Conservation (phyloP, 1,140 invertebrate genomes). For the Harpegnathos saltator region DNA sequence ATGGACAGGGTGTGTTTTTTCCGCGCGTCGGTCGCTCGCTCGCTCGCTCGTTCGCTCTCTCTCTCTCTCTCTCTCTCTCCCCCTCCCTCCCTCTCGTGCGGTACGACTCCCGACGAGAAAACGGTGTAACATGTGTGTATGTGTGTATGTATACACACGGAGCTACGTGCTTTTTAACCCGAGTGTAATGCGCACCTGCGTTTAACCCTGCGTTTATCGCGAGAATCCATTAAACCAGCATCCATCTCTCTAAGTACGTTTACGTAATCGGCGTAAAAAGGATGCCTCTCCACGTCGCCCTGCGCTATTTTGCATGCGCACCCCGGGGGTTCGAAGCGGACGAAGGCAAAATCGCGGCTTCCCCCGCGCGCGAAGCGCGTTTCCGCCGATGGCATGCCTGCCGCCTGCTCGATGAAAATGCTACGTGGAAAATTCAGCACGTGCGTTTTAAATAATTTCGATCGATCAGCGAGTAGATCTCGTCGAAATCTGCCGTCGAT, state of each 20-base stretch:
- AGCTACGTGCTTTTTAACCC: constrained; percentile 31
- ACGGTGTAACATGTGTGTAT: not conserved
- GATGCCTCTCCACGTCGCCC: not conserved
- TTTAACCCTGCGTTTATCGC: constrained; percentile 12
- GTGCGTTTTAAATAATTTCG: too few species aligned
- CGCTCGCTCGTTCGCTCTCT: not conserved
- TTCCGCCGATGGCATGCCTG: too few species aligned
- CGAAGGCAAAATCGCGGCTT: too few species aligned
- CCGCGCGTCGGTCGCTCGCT: not conserved
- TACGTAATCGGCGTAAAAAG: not conserved
- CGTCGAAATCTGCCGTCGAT: too few species aligned
- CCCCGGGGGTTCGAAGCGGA: too few species aligned
- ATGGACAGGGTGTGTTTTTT: constrained; percentile 30
- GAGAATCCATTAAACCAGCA: constrained; percentile 15
- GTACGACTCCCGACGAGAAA: not conserved
- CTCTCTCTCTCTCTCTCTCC: too few species aligned
- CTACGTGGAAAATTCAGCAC: too few species aligned
- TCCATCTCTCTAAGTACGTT: not conserved
- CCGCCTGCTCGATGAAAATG: too few species aligned
- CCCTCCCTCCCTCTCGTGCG: not conserved
- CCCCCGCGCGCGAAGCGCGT: too few species aligned
- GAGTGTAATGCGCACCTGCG: constrained; percentile 16
- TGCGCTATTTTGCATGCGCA: too few species aligned
- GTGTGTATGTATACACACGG: not conserved
- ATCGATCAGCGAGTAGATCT: too few species aligned